Conservation (phyloP, 2,113 vertebrate species). For the Gnathonemus longibarbis region DNA sequence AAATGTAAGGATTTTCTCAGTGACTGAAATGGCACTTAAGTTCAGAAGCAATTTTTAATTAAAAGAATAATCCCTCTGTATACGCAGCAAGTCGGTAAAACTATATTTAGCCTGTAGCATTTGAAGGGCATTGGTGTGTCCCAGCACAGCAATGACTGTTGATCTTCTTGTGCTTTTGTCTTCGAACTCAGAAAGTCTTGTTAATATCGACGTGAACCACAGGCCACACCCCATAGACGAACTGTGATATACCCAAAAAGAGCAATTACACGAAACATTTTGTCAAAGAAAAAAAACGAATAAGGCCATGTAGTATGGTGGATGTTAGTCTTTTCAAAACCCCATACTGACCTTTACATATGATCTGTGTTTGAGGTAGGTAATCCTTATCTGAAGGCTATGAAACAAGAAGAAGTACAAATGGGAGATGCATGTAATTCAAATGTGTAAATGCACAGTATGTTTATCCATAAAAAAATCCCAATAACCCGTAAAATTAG, state of each 20-base stretch:
- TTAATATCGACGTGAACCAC: neutral
- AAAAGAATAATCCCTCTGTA: neutral
- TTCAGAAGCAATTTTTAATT: neutral
- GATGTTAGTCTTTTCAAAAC: neutral
- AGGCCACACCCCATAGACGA: slow-evolving; percentile 16
- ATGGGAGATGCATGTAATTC: neutral
- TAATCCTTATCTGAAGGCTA: slow-evolving; percentile 91
- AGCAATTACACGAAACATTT: neutral
- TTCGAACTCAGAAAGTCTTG: slow-evolving; percentile 5
- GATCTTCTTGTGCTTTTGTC: neutral
- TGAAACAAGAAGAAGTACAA: neutral
- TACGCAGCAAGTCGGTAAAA: neutral
- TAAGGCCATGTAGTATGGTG: neutral
- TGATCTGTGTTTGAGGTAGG: slow-evolving; percentile 88
- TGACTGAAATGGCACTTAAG: neutral
- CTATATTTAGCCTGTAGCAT: neutral
- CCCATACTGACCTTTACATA: slow-evolving; percentile 77
- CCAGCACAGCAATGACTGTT: neutral
- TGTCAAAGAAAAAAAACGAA: neutral
- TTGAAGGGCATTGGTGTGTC: neutral
- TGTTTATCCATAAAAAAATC: neutral
- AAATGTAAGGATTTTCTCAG: neutral
- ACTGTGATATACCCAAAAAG: neutral
- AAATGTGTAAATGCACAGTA: neutral
- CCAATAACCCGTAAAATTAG: neutral